A percentile compares a stretch with the other conserved stretches of the same genome.
Evolutionary conservation across 1,140 invertebrate species (phyloP).

Genomic region (Caerostris darwini): DNA sequence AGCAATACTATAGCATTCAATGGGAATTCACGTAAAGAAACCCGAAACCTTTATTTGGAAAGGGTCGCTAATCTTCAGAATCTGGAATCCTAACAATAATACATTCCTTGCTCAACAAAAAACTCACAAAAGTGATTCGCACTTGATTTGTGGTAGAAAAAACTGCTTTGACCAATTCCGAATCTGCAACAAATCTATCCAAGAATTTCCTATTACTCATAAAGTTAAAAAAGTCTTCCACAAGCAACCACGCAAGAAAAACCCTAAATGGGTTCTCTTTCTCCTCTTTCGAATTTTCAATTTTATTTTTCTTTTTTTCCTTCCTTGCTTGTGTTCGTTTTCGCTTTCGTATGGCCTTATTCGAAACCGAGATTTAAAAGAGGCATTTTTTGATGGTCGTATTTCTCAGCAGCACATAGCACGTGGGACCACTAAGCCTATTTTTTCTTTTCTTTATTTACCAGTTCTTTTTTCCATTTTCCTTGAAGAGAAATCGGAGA

Average conservation of each 20-base stretch:
- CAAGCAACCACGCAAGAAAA: neutral
- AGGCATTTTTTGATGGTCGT: neutral
- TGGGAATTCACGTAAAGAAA: too few relatives aligned
- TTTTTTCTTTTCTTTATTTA: neutral
- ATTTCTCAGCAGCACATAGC: neutral
- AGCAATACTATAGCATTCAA: too few relatives aligned
- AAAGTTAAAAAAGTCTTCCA: neutral
- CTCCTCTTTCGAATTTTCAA: neutral
- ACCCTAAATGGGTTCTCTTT: neutral
- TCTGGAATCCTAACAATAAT: too few relatives aligned
- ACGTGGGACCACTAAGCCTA: neutral
- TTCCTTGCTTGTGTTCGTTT: neutral
- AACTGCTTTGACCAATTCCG: neutral
- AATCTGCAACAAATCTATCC: neutral
- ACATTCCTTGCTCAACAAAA: neutral
- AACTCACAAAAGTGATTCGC: neutral
- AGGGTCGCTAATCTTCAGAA: too few relatives aligned
- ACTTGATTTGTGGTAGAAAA: neutral
- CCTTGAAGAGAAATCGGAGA: too few relatives aligned
- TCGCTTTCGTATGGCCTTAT: neutral
- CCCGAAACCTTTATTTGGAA: too few relatives aligned
- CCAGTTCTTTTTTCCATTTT: too few relatives aligned
- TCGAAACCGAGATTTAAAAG: constrained; percentile 32
- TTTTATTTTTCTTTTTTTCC: neutral
- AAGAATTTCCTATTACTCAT: neutral